Percentiles rank a stretch among this genome's conserved stretches.
These are phyloP conservation scores for Tetranychus urticae DNA, from an alignment of 1,140 invertebrate species.

Conservation along the genomic window DNA sequence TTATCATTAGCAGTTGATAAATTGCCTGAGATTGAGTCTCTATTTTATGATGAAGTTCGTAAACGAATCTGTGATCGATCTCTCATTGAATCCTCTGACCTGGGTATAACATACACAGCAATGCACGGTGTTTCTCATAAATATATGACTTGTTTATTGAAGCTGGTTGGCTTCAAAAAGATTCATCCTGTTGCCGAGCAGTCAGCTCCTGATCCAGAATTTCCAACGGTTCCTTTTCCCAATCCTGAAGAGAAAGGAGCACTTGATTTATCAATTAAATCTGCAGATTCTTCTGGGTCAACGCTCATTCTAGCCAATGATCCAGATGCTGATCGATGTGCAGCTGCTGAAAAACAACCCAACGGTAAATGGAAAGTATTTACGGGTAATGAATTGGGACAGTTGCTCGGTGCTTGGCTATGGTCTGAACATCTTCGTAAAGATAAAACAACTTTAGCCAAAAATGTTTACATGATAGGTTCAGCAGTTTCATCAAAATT, in stretches of 20 bases:
- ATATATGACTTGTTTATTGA: conserved; percentile 49
- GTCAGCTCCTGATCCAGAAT: conserved; percentile 76
- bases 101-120: conserved; percentile 53
- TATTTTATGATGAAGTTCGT: conserved; percentile 12
- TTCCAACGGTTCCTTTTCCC: conserved; percentile 85
- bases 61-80: conserved; percentile 14
- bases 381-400: conserved; percentile 82
- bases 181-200: conserved; percentile 51
- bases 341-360: conserved; percentile 43
- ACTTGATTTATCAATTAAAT: conserved; percentile 54
- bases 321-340: conserved; percentile 89
- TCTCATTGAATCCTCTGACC: conserved; percentile 11
- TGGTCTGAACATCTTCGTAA: background rate
- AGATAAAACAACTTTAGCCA: conserved; percentile 16
- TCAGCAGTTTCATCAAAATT: conserved; percentile 96
- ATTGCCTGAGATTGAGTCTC: conserved; percentile 23
- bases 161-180: conserved; percentile 39
- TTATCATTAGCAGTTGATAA: conserved; percentile 22
- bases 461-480: conserved; percentile 51
- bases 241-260: conserved; percentile 94
- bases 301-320: conserved; percentile 82
- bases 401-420: conserved; percentile 41
- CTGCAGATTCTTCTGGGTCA: conserved; percentile 43
- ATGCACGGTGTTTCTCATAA: conserved; percentile 90
- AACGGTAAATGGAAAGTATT: conserved; percentile 67